A percentile compares a stretch with the other conserved stretches of the same genome.
Conservation (phyloP, 1,140 invertebrate species). For the Drosophila arawakana region DNA sequence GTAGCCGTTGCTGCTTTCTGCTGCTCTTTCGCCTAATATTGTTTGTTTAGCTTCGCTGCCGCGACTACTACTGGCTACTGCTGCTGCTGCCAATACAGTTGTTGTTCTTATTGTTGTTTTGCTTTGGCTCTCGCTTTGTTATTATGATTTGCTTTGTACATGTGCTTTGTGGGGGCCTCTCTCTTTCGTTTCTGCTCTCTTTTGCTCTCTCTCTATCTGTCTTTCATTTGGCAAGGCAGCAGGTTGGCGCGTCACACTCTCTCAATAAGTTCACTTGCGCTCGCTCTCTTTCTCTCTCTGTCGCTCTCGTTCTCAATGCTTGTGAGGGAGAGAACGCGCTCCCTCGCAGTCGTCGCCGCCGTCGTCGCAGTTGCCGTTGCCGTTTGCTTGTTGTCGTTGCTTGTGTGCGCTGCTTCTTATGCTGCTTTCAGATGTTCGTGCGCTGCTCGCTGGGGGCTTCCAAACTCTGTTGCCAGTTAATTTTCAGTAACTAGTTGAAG, state of each 20-base stretch:
- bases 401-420: conserved; percentile 36
- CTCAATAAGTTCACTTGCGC: conserved; percentile 33
- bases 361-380: not conserved
- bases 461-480: conserved; percentile 79
- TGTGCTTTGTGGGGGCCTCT: conserved; percentile 52
- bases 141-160: conserved; percentile 73
- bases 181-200: conserved; percentile 15
- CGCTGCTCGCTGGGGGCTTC: conserved; percentile 63
- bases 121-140: conserved; percentile 67
- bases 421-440: conserved; percentile 61
- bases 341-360: conserved; percentile 8
- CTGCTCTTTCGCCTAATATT: conserved; percentile 36
- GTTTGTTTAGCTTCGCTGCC: conserved; percentile 21
- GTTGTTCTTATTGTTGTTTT: conserved; percentile 29
- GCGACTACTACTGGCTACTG: conserved; percentile 11
- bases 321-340: conserved; percentile 19
- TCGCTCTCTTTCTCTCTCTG: conserved; percentile 41
- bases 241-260: conserved; percentile 27
- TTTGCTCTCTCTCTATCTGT: conserved; percentile 18
- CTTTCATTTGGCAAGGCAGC: conserved; percentile 34
- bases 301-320: conserved; percentile 35
- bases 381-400: conserved; percentile 23
- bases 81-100: not conserved
- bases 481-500: conserved; percentile 81
- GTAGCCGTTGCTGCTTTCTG: conserved; percentile 29